Evolutionary conservation across 1,140 invertebrate genomes (phyloP), one percentile per base, ranked within the genome.

Genomic region (Procambarus clarkii): DNA sequence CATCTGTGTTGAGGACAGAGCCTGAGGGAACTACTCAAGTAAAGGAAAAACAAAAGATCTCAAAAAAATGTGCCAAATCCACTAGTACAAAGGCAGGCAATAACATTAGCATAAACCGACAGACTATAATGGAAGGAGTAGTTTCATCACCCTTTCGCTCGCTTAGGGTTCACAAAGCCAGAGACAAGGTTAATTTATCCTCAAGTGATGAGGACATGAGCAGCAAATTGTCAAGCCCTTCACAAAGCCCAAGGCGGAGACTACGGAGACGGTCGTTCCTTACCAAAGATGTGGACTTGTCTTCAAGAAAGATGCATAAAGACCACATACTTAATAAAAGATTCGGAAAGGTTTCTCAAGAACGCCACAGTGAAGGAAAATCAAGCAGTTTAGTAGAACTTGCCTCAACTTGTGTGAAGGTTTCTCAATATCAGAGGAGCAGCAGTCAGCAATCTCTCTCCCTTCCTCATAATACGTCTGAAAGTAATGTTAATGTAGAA

Each of bases 1-100:
- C 91, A 24, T 88, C 84, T 81, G 91, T 92, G 18, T 69, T 92
- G 21, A 78, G 91, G 18, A 86, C 91, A 45, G 91, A 92, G 58
- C 91, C 91, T 64, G 91, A 92, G 60, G 91, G 91, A 21, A 88
- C 86, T 50, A 86, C 84, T 18, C 86, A 90, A 44, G 89, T 85
- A 13, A 80, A 77, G 79, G 89, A 91, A 79, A 91, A 84, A 69
- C 89, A 85, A 18, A 91, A 58, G 58, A 21, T 13, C 44, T 48
- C 54, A 11, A 91, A 85, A 79, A 84, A 84, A 48, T 64, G 83
- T 79, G 74, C 44, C 4, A 84, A 84, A 48, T 50, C 54, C 5
- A 24, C 8, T 18, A 48, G 44, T 18, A 79, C 48, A 64, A 84
- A 84, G 21, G 21, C n/a, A 44, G 82, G 74, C 21, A 69, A 44